Percentiles rank a stretch among this genome's conserved stretches.
phyloP scores from a whole-genome alignment of 37 sponge, comb jelly and placozoan genomes.

The Amphimedon queenslandica region DNA sequence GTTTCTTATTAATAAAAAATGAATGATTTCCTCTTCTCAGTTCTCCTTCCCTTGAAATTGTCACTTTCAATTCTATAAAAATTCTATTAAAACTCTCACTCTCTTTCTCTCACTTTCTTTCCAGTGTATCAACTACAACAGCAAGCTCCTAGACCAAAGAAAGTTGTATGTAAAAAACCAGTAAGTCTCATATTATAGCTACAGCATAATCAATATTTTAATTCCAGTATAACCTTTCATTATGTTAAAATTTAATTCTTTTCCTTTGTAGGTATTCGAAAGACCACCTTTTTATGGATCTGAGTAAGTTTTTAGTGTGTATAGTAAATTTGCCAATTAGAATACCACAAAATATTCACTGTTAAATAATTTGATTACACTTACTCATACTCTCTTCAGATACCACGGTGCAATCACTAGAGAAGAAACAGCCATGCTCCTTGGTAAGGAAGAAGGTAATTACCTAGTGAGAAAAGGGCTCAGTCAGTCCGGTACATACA shows the following conservation, averaged over 20 bases:
- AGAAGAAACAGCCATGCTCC: constrained; percentile 52
- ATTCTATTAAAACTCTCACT: too few relatives aligned
- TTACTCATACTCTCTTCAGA: constrained; percentile 13
- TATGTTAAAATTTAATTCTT: not conserved
- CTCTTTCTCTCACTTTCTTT: not conserved
- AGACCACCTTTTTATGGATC: constrained; percentile 66
- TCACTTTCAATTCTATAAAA: too few relatives aligned
- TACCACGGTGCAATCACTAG: constrained; percentile 74
- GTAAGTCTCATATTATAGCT: constrained; percentile 13
- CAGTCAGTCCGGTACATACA: constrained; percentile 67
- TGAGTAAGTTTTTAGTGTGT: constrained; percentile 54
- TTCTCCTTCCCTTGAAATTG: too few relatives aligned
- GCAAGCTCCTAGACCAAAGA: constrained; percentile 50
- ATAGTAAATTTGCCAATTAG: constrained; percentile 6
- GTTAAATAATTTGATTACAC: not conserved
- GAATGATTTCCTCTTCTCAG: too few relatives aligned
- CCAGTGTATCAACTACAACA: constrained; percentile 78
- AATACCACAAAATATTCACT: not conserved
- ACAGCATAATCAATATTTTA: not conserved
- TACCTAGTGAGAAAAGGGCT: constrained; percentile 75
- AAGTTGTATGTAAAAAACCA: constrained; percentile 29
- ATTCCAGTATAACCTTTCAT: not conserved
- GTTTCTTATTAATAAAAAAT: not conserved
- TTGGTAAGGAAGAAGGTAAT: constrained; percentile 58
- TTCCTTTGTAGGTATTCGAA: constrained; percentile 20